These are phyloP conservation scores for Zeuzera pyrina DNA, from an alignment of 2,888 invertebrate species.

Conservation along the genomic window DNA sequence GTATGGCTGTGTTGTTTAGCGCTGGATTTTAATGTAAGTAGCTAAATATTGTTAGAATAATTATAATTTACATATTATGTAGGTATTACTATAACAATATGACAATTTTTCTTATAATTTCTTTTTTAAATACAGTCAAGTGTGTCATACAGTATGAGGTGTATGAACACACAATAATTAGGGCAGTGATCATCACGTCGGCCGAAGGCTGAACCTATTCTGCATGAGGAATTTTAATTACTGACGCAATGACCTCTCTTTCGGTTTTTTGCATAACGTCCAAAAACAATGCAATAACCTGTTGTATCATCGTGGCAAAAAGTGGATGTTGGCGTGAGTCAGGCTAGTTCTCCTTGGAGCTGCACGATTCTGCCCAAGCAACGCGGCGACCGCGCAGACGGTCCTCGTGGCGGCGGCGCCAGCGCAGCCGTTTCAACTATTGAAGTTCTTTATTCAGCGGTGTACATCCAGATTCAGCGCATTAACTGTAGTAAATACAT, in stretches of 20 bases:
- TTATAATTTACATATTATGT: too few species aligned
- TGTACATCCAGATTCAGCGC: constrained; percentile 1
- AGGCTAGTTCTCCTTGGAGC: constrained; percentile 28
- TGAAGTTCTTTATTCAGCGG: too few species aligned
- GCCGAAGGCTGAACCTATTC: constrained; percentile 31
- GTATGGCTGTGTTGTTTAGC: too few species aligned
- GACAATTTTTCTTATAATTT: too few species aligned
- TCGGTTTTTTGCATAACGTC: constrained; percentile 39
- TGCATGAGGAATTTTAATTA: constrained; percentile 41
- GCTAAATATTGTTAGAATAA: too few species aligned
- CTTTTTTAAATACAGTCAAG: too few species aligned
- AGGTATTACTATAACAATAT: too few species aligned
- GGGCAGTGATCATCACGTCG: too few species aligned
- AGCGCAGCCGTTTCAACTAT: constrained; percentile 3
- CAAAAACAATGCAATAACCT: constrained; percentile 44
- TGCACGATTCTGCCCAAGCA: not conserved
- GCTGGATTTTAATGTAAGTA: too few species aligned
- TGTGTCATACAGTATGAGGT: too few species aligned
- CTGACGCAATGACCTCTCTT: constrained; percentile 51
- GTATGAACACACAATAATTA: too few species aligned
- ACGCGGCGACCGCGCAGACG: constrained; percentile 1
- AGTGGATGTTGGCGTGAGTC: constrained; percentile 24
- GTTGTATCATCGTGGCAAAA: constrained; percentile 30
- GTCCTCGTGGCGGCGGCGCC: constrained; percentile 5
- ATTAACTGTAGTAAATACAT: too few species aligned